Percentiles rank a stretch among this genome's conserved stretches.
These are phyloP conservation scores for Deroptyus accipitrinus DNA, from an alignment of 2,113 vertebrate species.

Conservation along the genomic window DNA sequence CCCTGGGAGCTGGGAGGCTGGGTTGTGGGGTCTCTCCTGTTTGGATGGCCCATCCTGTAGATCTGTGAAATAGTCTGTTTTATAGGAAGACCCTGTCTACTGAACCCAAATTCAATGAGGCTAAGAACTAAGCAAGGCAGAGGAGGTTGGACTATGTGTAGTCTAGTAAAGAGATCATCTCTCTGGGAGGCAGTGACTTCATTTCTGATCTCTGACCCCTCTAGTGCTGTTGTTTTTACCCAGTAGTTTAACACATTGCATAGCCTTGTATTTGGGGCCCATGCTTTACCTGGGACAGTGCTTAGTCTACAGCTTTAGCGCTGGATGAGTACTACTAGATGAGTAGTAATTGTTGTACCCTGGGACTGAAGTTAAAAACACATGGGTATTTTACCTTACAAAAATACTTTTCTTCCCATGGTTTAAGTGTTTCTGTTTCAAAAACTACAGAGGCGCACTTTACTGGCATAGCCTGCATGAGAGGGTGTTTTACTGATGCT, in stretches of 20 bases:
- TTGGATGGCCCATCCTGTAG: neutral
- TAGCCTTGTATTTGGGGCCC: neutral
- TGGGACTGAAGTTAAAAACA: neutral
- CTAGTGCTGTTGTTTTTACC: neutral
- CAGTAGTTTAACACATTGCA: neutral
- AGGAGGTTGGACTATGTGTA: neutral
- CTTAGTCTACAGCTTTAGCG: neutral
- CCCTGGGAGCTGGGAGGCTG: neutral
- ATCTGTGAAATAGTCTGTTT: neutral
- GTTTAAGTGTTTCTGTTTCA: neutral
- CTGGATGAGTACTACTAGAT: neutral
- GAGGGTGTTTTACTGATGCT: neutral
- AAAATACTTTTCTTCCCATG: neutral
- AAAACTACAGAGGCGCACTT: neutral
- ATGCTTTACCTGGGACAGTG: neutral
- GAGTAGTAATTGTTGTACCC: neutral
- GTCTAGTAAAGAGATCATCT: neutral
- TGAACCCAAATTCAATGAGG: neutral
- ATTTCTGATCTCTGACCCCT: neutral
- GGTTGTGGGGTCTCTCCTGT: neutral
- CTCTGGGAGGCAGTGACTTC: neutral
- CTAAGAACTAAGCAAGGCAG: neutral
- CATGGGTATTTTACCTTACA: neutral
- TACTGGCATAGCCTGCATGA: neutral
- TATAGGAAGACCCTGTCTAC: neutral